Conservation (phyloP, 2,888 invertebrate genomes). For the Microdon myrmicae region DNA sequence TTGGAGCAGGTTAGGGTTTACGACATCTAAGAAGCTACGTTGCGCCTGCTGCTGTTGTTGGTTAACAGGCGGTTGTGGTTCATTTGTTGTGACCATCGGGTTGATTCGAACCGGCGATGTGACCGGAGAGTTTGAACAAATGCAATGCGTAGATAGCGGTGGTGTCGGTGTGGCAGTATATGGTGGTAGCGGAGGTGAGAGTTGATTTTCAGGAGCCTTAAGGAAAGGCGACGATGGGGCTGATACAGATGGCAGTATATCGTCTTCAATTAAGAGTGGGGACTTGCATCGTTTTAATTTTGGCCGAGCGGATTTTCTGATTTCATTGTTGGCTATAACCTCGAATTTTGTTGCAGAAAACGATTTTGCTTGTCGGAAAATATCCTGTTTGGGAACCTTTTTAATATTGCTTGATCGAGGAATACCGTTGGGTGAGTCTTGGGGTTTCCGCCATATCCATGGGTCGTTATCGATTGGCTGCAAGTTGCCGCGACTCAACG, state of each 20-base stretch:
- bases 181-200: constrained; percentile 53
- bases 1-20: constrained; percentile 59
- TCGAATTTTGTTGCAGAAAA: constrained; percentile 58
- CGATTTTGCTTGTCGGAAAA: constrained; percentile 57
- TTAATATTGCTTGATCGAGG: constrained; percentile 24
- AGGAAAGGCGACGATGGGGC: constrained; percentile 61
- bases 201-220: constrained; percentile 54
- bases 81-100: constrained; percentile 56
- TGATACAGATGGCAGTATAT: constrained; percentile 52
- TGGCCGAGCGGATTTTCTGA: constrained; percentile 53
- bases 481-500: constrained; percentile 52
- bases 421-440: constrained; percentile 30
- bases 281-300: constrained; percentile 58
- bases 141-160: constrained; percentile 33
- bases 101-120: constrained; percentile 42
- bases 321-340: constrained; percentile 36
- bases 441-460: constrained; percentile 59
- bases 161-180: constrained; percentile 41
- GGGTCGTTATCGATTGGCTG: constrained; percentile 56
- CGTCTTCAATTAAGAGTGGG: constrained; percentile 55
- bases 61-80: constrained; percentile 16
- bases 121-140: constrained; percentile 48
- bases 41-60: constrained; percentile 43
- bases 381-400: constrained; percentile 53
- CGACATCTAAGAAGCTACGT: constrained; percentile 57